These are phyloP conservation scores for Chymomyza caudatula DNA, from an alignment of 2,888 invertebrate species.

Conservation along the genomic window DNA sequence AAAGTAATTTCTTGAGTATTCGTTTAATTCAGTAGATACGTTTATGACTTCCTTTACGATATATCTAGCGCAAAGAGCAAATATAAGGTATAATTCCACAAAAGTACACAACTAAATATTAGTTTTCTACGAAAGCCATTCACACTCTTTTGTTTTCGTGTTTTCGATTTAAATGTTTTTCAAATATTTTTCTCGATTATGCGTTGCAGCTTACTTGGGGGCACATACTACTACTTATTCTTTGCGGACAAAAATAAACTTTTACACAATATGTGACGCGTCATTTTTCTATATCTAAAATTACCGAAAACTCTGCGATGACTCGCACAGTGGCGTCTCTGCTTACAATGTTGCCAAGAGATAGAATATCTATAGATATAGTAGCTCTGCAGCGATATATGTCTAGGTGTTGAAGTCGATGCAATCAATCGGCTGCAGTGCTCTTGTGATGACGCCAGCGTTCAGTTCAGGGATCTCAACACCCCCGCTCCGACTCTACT, in stretches of 20 bases:
- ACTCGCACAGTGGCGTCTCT: constrained; percentile 1
- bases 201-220: background rate
- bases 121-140: too few species aligned
- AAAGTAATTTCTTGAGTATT: too few species aligned
- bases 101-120: too few species aligned
- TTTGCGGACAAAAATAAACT: constrained; percentile 56
- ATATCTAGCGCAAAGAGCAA: too few species aligned
- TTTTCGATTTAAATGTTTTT: background rate
- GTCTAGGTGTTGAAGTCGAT: background rate
- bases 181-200: background rate
- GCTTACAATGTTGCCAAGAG: constrained; percentile 30
- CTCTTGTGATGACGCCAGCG: background rate
- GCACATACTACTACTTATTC: constrained; percentile 15
- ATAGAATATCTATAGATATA: constrained; percentile 47
- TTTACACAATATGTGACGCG: constrained; percentile 58
- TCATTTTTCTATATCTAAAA: constrained; percentile 53
- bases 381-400: background rate
- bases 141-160: background rate
- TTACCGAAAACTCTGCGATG: constrained; percentile 42
- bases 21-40: too few species aligned
- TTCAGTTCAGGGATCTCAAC: background rate
- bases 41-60: too few species aligned
- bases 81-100: too few species aligned
- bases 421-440: background rate
- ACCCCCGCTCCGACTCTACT: background rate